A percentile compares a stretch with the other conserved stretches of the same genome.
phyloP scores from a whole-genome alignment of 2,888 invertebrate genomes.

The Nemapogon koenigi region DNA sequence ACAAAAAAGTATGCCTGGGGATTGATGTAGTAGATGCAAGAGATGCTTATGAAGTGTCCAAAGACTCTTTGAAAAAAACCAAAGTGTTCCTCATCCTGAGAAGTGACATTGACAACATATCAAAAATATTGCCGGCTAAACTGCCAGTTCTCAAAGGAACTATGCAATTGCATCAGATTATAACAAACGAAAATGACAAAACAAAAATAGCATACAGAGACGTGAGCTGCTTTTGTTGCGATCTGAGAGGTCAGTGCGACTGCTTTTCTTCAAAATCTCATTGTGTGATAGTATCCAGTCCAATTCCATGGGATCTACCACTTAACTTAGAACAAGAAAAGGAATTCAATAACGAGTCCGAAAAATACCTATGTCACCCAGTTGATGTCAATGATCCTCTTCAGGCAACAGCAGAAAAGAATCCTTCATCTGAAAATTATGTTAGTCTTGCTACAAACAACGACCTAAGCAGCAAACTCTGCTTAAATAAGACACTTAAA shows the following conservation, averaged over 20 bases:
- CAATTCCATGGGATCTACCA: neutral
- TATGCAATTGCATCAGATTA: slow-evolving; percentile 2
- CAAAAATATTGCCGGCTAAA: slow-evolving; percentile 10
- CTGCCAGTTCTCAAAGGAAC: neutral
- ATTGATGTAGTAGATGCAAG: slow-evolving; percentile 13
- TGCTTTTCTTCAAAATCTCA: slow-evolving; percentile 13
- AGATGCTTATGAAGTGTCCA: slow-evolving; percentile 13
- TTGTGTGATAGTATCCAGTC: slow-evolving; percentile 6
- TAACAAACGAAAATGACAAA: neutral
- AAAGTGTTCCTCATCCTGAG: slow-evolving; percentile 9
- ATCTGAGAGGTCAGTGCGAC: slow-evolving; percentile 11
- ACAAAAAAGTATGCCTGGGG: slow-evolving; percentile 12
- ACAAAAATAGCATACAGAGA: slow-evolving; percentile 9
- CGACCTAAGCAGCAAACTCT: too few species aligned
- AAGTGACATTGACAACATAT: slow-evolving; percentile 9
- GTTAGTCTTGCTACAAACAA: too few species aligned
- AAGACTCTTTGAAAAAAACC: slow-evolving; percentile 6
- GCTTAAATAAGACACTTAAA: too few species aligned
- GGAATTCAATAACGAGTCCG: too few species aligned
- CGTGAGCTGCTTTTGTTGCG: slow-evolving; percentile 10
- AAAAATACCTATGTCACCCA: too few species aligned
- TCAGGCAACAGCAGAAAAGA: neutral
- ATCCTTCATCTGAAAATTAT: too few species aligned
- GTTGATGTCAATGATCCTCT: too few species aligned
- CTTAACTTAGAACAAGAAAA: too few species aligned